phyloP scores from a whole-genome alignment of 2,888 invertebrate species.

The Seira musarum region DNA sequence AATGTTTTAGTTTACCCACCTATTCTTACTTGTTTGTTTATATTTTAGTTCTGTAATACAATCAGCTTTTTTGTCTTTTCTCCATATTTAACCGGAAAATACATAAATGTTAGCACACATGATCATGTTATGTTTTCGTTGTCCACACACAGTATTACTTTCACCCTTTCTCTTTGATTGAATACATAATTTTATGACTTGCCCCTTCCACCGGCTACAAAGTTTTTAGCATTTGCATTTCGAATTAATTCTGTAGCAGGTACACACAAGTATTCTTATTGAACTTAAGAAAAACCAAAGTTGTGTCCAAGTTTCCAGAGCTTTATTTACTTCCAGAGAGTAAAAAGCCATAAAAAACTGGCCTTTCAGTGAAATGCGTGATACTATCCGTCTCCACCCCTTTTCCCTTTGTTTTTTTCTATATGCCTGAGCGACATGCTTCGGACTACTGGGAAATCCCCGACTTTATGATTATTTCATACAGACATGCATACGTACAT shows the following conservation, averaged over 20 bases:
- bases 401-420: constrained; percentile 22
- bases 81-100: constrained; percentile 38
- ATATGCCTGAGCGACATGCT: constrained; percentile 15
- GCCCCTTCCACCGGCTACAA: no score
- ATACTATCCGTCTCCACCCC: constrained; percentile 43
- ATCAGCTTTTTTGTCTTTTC: constrained; percentile 22
- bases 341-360: no score
- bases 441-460: constrained; percentile 51
- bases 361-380: constrained; percentile 38
- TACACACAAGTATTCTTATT: no score
- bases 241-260: no score
- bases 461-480: constrained; percentile 48
- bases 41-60: constrained; percentile 46
- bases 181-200: constrained; percentile 35
- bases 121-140: constrained; percentile 20
- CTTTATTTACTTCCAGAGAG: constrained; percentile 24
- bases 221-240: no score
- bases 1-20: no score
- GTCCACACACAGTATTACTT: no score
- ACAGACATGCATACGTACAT: constrained; percentile 24
- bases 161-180: constrained; percentile 37
- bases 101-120: constrained; percentile 35
- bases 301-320: no score
- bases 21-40: constrained; percentile 26
- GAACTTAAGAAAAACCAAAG: no score